Conservation (phyloP, 2,797 vertebrate species). For the Poeciliopsis presidionis region DNA sequence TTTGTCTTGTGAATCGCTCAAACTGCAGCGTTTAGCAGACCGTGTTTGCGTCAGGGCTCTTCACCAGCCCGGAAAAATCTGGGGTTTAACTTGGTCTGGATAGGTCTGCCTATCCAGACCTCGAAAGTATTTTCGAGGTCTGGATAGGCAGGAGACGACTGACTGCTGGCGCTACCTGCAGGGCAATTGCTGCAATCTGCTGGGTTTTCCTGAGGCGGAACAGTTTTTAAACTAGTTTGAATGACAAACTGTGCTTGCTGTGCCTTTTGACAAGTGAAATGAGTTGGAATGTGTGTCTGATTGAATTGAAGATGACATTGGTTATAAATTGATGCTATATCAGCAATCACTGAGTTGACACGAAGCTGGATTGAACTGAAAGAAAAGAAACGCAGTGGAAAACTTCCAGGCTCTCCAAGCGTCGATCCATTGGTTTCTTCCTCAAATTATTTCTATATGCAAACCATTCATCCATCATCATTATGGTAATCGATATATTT, state of each 20-base stretch:
- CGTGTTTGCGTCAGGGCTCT: constrained; percentile 13
- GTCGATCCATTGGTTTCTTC: neutral
- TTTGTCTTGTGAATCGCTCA: constrained; percentile 36
- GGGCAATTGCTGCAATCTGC: neutral
- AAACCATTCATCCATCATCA: neutral
- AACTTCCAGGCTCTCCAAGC: neutral
- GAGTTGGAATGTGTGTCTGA: neutral
- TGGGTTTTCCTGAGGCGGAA: neutral
- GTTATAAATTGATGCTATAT: neutral
- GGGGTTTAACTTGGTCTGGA: neutral
- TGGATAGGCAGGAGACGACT: neutral
- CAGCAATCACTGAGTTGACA: neutral
- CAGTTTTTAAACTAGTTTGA: neutral
- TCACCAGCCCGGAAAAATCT: neutral
- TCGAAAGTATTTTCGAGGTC: neutral
- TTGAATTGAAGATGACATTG: neutral
- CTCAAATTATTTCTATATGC: neutral
- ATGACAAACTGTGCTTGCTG: neutral
- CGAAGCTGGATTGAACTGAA: neutral
- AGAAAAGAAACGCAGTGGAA: neutral
- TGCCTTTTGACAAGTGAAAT: neutral
- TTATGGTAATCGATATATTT: neutral
- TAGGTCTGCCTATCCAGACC: too few relatives aligned
- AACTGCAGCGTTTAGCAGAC: constrained; percentile 27
- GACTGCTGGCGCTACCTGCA: neutral